Evolutionary conservation across 2,888 invertebrate species (phyloP).

Genomic region (Marasmarcha lunaedactyla): DNA sequence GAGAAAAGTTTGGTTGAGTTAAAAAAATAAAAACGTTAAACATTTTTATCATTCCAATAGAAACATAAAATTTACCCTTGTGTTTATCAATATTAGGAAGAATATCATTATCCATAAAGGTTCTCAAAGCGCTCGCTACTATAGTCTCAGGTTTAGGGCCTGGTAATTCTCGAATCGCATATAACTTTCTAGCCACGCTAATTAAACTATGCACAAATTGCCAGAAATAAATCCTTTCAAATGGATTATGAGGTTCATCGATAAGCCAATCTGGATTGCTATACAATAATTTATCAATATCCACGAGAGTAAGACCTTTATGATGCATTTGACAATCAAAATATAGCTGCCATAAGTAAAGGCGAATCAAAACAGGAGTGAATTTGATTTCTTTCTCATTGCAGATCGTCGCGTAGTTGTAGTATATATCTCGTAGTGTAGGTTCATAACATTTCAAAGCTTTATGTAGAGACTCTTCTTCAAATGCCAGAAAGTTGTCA

Average conservation of each 20-base stretch:
- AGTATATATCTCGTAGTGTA: slow-evolving; percentile 59
- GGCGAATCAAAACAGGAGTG: slow-evolving; percentile 53
- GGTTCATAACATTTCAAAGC: slow-evolving; percentile 54
- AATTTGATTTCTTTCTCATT: slow-evolving; percentile 39
- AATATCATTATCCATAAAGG: slow-evolving; percentile 60
- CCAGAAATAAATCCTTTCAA: slow-evolving; percentile 73
- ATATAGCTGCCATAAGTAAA: slow-evolving; percentile 73
- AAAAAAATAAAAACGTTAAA: neutral
- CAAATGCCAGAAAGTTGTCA: slow-evolving; percentile 38
- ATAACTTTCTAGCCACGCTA: slow-evolving; percentile 56
- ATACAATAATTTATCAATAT: slow-evolving; percentile 60
- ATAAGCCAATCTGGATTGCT: slow-evolving; percentile 56
- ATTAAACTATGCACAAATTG: slow-evolving; percentile 71
- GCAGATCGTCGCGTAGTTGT: slow-evolving; percentile 59
- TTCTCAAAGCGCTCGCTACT: slow-evolving; percentile 59
- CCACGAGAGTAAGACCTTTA: slow-evolving; percentile 55
- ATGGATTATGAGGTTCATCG: slow-evolving; percentile 59
- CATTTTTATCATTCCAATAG: neutral
- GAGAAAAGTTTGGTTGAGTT: neutral
- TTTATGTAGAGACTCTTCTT: slow-evolving; percentile 52
- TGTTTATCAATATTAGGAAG: slow-evolving; percentile 44
- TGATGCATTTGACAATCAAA: slow-evolving; percentile 65
- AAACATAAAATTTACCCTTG: slow-evolving; percentile 35
- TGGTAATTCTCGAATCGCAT: slow-evolving; percentile 39
- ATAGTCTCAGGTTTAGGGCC: slow-evolving; percentile 51